Base-by-base conservation (phyloP, 2,797 vertebrate genomes). In the Mus minutoides region DNA sequence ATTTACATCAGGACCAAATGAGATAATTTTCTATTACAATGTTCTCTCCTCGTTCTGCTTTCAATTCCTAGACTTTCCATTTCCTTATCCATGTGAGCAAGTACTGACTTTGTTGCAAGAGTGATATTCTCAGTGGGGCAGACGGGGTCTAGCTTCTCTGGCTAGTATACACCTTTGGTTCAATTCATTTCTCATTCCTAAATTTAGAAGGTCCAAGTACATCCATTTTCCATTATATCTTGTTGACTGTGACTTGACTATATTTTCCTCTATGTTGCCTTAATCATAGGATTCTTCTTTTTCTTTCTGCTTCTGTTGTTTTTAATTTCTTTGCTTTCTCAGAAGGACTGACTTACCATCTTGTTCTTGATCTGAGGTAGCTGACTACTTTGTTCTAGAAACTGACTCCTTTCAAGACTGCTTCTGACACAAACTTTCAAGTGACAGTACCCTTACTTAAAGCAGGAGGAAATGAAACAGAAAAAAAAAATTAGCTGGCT, bases 401-500 rank as follows among this genome's bases (percentile, higher is more conserved):
- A 95, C 31, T 64, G 37, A 88, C 90, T 94, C 96, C 69, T 96
- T 97, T 92, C 86, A 37, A 95, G 46, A 84, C 37, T 73, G 34
- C 49, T 43, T 73, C 90, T 93, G 85, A 91, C 62, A 40, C 10
- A 58, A 90, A 87, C 89, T 95, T 95, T 96, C 91, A 97, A 94
- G 82, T 87, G 92, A 89, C 88, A 75, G 12, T 71, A 58, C 87
- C 17, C 43, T 34, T 88, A 93, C 46, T 83, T 83, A 91, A 89
- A 73, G 77, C 62, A 92, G 77, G 84, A 94, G 94, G 95, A 93
- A 96, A 96, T 93, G 67, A 88, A 96, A 92, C 43, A 92, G 64
- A 95, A 96, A 95, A 96, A 96, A 95, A 58, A 96, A 96, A 88
- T 95, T 85, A 95, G 90, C 86, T 94, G 71, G 73, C 64, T 93